Base-by-base conservation (phyloP, 2,797 vertebrate species). In the Alfaro cultratus region DNA sequence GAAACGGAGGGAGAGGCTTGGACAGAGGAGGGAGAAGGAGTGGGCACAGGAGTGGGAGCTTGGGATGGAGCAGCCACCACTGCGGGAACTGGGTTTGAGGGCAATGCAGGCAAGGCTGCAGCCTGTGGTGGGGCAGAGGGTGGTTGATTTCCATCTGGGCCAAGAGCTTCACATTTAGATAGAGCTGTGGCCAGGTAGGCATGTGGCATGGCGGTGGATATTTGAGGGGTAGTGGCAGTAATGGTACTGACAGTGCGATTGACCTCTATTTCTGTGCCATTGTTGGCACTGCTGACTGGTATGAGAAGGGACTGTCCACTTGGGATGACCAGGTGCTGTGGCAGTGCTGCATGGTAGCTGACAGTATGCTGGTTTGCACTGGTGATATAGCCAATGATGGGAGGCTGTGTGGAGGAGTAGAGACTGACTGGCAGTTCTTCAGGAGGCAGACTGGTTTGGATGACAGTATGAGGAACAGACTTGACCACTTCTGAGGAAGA, bases 331-430 rank as follows among this genome's bases (percentile, higher is more conserved):
- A 99, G 95, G 91, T 99, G 98, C 93, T 98, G 98, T 0, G 98
- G 97, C 86, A 99, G 95, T 75, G 96, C 94, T 83, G 97, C 88
- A 3, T 97, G 97, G 82, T 99, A 99, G 80, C 97, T 96, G 75
- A 99, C 96, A 2, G 97, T 96, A 80, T 98, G 97, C 94, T 98
- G 98, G 80, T 95, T 94, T 49, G 96, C 86, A 45, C 97, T 98
- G 92, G 99, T 96, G 92, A 99, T 99, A 90, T 98, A 98, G 15
- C 99, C 98, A 76, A 99, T 98, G 0, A 99, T 98, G 0, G 98
- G 96, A 31, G 98, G 96, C 75, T 98, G 96, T 36, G 97, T 95
- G 0, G 97, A 93, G 1, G 98, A 95, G 18, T 98, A 99, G 90
- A 99, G 97, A 86, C 96, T 97, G 0, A 97, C 95, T n/a, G 98